Evolutionary conservation across 2,888 invertebrate genomes (phyloP).

Genomic region (Athripsodes cinereus): DNA sequence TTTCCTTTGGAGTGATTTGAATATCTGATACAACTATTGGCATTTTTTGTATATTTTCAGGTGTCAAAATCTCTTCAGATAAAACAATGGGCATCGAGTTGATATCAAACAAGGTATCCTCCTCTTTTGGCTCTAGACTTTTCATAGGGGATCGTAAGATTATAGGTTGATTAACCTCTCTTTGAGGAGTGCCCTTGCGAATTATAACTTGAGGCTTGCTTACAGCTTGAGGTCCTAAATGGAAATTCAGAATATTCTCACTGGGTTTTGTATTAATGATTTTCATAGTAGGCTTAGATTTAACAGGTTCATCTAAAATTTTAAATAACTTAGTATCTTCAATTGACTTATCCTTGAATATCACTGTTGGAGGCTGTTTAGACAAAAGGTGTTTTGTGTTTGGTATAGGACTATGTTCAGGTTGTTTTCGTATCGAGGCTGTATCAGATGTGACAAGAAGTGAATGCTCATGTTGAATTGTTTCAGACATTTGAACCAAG

Average conservation of each 20-base stretch:
- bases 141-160: conserved; percentile 35
- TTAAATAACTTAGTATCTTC: conserved; percentile 50
- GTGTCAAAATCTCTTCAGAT: conserved; percentile 62
- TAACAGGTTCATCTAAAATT: conserved; percentile 50
- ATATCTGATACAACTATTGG: conserved; percentile 40
- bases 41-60: conserved; percentile 63
- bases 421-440: neutral
- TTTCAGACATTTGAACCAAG: conserved; percentile 47
- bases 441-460: neutral
- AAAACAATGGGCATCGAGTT: conserved; percentile 72
- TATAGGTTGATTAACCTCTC: conserved; percentile 6
- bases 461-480: conserved; percentile 14
- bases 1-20: neutral
- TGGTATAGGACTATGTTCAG: neutral
- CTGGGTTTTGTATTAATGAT: conserved; percentile 36
- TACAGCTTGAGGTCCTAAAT: conserved; percentile 31
- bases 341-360: conserved; percentile 4
- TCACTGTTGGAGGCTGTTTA: neutral
- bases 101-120: conserved; percentile 59
- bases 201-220: conserved; percentile 47
- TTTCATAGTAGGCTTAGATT: conserved; percentile 32
- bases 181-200: conserved; percentile 29
- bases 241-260: conserved; percentile 44
- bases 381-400: neutral
- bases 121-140: conserved; percentile 33